Base-by-base conservation (phyloP, 2,797 vertebrate species). In the Diceros bicornis region DNA sequence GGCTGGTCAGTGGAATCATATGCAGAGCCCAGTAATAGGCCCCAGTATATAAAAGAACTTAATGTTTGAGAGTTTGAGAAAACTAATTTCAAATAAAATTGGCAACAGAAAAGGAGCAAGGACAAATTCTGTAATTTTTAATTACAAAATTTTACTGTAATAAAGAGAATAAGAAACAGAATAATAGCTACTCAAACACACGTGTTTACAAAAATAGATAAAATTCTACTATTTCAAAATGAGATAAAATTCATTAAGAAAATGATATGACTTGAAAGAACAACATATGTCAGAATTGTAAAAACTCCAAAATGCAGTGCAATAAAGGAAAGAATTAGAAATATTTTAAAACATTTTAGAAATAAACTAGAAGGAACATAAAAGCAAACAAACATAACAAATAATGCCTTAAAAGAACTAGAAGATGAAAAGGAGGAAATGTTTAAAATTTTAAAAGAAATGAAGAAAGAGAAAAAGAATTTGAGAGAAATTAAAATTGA, bases 51-150 rank as follows among this genome's bases (percentile, higher is more conserved):
- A 75, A 41, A 83, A 62, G 16, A 72, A 64, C 27, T 84, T 75
- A 55, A 64, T 52, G 25, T 41, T n/a, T 25, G 13, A 84, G 66
- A 77, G 18, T 77, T 62, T 61, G 61, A 50, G 34, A 17, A 55
- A 69, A 94, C 16, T 50, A 61, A 59, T 88, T 91, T 78, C 88
- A 91, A 84, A 91, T 78, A 44, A 91, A 72, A 44, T 77, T 57
- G 52, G 47, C 81, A 87, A 37, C 11, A 84, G 62, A 47, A 59
- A 77, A 84, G 4, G 12, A 66, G 52, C 34, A 61, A 77, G 21
- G 32, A 75, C 23, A 85, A 82, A 86, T n/a, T 81, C 55, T 91
- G 1, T 77, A 57, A 18, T 77, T 94, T 87, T 78, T 41, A 74
- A 55, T 66, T 89, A 61, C 11, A 92, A 84, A 78, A 50, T 50